Base-by-base conservation (phyloP, 2,888 invertebrate genomes). In the Lithophane ornitopus region DNA sequence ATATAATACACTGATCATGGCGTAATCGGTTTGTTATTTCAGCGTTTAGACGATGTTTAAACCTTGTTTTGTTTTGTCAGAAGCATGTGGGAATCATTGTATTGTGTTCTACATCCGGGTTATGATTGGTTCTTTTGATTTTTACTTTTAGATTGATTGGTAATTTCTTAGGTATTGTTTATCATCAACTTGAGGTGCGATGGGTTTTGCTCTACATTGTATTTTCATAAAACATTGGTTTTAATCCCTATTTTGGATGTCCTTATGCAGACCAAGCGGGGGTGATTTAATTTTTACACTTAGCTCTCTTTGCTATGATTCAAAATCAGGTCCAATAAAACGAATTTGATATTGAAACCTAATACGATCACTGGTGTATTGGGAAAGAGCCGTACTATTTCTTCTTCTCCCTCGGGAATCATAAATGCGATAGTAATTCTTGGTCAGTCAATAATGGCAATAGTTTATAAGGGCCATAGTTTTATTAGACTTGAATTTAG, bases 81-180 rank as follows among this genome's bases (percentile, higher is more conserved):
- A 94, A 94, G 95, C 96, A 96, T 96, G 95, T 96, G 96, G 96
- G 96, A 96, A 96, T 96, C 95, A 96, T 95, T 95, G 94, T 94
- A 95, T 96, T 96, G 96, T 95, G 91, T 93, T 94, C 91, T 88
- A 94, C 94, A 94, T 96, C 96, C 96, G 95, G 94, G 93, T 94
- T 94, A 93, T 94, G 93, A 95, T 94, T 95, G 93, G 91, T 89
- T 91, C 90, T 91, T 92, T 90, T 90, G 82, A 89, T 90, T 91
- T 82, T 92, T 92, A 92, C 92, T 92, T 94, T 93, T 91, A 91
- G 89, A 89, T 86, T 87, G 84, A 91, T 91, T 88, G 88, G 85
- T 75, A 65, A 74, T 78, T 82, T 66, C 52, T 56, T 46, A 70
- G 63, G 73, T 80, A 52, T 65, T 70, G 66, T 69, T 77, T 78